Evolutionary conservation across 2,113 vertebrate species (phyloP), one percentile per base, ranked within the genome.

Genomic region (Corythaeola cristata): DNA sequence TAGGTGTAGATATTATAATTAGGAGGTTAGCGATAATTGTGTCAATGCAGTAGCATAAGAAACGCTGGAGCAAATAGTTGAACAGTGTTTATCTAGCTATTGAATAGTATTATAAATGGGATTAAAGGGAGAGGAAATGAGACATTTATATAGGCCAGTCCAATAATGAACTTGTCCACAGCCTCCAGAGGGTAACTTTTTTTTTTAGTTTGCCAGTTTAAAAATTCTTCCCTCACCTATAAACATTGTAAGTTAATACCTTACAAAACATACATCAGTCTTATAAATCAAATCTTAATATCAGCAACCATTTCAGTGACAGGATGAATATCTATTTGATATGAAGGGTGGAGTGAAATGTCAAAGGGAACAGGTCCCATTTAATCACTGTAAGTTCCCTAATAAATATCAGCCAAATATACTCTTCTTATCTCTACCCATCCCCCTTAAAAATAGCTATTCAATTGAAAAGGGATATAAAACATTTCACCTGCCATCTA

Each of bases 331-430:
- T 21, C 63, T 67, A 53, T 67, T 67, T 94, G 39, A 90, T 85
- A 63, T 32, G 37, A 56, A 77, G 22, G 19, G 49, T 92, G 63
- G 69, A 83, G 66, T 77, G 64, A 91, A 93, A 95, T 83, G 52
- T 92, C 93, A 95, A 93, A 85, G 45, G 58, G 30, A 93, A 53
- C 5, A 49, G 78, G 22, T 88, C 37, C 85, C 23, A 68, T 82
- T 96, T 94, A 95, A 94, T 90, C 55, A 50, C 50, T 58, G 9
- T 76, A 83, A 93, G 22, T 18, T 89, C 11, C 13, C 68, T 87
- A 75, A 90, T 87, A 94, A 97, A 94, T 94, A 93, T n/a, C 71
- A 92, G 58, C 23, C 18, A 71, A 88, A 83, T 75, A 78, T 27
- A 66, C 50, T 53, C 33, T 55, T 75, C 60, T 45, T 45, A 9